A percentile compares a stretch with the other conserved stretches of the same genome.
Evolutionary conservation across 2,797 vertebrate species (phyloP).

Genomic region (Bradypus variegatus): DNA sequence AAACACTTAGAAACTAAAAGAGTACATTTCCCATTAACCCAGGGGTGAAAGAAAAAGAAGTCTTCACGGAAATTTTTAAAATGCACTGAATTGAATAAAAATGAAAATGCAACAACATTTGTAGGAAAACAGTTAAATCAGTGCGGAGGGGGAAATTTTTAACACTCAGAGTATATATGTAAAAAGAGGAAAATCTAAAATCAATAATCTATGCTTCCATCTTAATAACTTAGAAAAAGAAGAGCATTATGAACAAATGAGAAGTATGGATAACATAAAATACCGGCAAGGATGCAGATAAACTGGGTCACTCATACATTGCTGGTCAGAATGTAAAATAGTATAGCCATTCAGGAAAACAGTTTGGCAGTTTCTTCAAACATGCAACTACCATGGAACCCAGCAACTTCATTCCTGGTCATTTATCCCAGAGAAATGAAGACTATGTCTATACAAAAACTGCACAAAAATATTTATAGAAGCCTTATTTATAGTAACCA

Average conservation of each 20-base stretch:
- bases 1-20: neutral
- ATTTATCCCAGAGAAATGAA: neutral
- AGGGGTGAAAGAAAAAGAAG: neutral
- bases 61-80: neutral
- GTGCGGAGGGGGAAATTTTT: neutral
- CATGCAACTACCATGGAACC: neutral
- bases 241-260: neutral
- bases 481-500: neutral
- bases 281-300: neutral
- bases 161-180: neutral
- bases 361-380: neutral
- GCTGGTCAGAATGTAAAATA: neutral
- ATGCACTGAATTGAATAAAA: neutral
- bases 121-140: neutral
- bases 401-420: neutral
- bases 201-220: too few species aligned
- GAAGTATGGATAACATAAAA: neutral
- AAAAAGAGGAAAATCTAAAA: too few species aligned
- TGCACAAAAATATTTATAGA: neutral
- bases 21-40: neutral
- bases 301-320: neutral
- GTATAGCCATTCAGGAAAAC: neutral
- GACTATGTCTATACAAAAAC: neutral
- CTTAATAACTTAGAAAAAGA: too few species aligned
- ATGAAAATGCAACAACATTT: neutral